Conservation (phyloP, 2,113 vertebrate genomes). For the Lipophrys pholis region DNA sequence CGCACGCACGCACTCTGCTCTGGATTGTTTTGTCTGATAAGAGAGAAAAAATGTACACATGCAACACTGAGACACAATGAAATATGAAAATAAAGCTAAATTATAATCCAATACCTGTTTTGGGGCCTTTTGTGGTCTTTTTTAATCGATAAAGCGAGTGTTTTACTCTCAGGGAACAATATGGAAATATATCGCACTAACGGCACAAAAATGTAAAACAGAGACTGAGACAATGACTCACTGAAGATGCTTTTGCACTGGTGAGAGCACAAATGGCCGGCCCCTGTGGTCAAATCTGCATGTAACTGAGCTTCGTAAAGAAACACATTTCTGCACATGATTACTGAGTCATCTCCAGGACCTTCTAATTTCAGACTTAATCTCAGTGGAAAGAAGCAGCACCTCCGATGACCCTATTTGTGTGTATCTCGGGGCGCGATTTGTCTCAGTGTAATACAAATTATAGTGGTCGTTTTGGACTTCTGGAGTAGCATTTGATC, state of each 20-base stretch:
- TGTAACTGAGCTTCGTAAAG: constrained; percentile 29
- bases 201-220: constrained; percentile 20
- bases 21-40: constrained; percentile 32
- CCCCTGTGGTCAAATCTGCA: constrained; percentile 37
- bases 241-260: constrained; percentile 24
- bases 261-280: constrained; percentile 9
- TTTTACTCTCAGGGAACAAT: constrained; percentile 7
- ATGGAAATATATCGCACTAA: constrained; percentile 21
- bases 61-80: neutral
- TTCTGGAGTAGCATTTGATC: constrained; percentile 5
- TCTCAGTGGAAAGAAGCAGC: constrained; percentile 26
- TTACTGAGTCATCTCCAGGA: constrained; percentile 48
- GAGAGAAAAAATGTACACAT: constrained; percentile 31
- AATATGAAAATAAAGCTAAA: constrained; percentile 14
- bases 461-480: constrained; percentile 41
- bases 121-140: neutral
- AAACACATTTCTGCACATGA: constrained; percentile 34
- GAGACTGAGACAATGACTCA: constrained; percentile 22
- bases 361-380: constrained; percentile 34
- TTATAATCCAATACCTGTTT: neutral
- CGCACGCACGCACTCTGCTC: neutral
- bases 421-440: constrained; percentile 33
- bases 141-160: constrained; percentile 16
- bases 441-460: constrained; percentile 21
- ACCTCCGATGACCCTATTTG: constrained; percentile 48